A percentile compares a stretch with the other conserved stretches of the same genome.
Conservation (phyloP, 2,113 vertebrate genomes). For the Terrapene triunguis region DNA sequence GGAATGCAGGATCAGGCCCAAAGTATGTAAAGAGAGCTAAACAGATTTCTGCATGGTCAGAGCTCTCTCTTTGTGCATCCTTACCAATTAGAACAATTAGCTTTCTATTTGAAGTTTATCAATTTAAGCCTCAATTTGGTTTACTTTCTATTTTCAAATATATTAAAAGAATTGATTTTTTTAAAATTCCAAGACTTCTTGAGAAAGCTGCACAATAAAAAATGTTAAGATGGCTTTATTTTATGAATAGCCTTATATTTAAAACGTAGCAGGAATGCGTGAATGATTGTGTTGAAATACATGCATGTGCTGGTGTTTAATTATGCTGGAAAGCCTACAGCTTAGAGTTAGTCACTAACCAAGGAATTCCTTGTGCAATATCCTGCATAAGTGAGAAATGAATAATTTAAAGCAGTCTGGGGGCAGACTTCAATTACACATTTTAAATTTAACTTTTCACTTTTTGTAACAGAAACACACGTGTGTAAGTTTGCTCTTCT, state of each 20-base stretch:
- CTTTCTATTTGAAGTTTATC: background rate
- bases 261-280: slow-evolving; percentile 72
- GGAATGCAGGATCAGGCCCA: background rate
- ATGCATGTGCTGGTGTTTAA: slow-evolving; percentile 74
- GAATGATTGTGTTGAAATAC: slow-evolving; percentile 72
- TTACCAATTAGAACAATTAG: background rate
- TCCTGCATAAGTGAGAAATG: slow-evolving; percentile 80
- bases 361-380: slow-evolving; percentile 83
- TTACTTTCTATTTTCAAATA: slow-evolving; percentile 36
- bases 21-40: background rate
- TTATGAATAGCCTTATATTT: slow-evolving; percentile 73
- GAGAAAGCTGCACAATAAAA: slow-evolving; percentile 56
- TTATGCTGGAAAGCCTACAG: slow-evolving; percentile 74
- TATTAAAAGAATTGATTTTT: background rate
- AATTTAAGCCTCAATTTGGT: slow-evolving; percentile 1
- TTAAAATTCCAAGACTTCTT: slow-evolving; percentile 41
- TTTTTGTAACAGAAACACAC: slow-evolving; percentile 63
- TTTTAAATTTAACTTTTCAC: slow-evolving; percentile 76
- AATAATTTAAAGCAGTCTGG: slow-evolving; percentile 82
- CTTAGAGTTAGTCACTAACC: slow-evolving; percentile 74
- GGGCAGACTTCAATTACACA: slow-evolving; percentile 82
- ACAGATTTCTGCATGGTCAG: rapidly evolving
- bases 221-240: slow-evolving; percentile 74
- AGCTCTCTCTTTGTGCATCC: background rate
- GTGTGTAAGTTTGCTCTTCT: slow-evolving; percentile 65